Evolutionary conservation across 1,140 invertebrate genomes (phyloP), one percentile per base, ranked within the genome.

Genomic region (Psilanteris sp.): DNA sequence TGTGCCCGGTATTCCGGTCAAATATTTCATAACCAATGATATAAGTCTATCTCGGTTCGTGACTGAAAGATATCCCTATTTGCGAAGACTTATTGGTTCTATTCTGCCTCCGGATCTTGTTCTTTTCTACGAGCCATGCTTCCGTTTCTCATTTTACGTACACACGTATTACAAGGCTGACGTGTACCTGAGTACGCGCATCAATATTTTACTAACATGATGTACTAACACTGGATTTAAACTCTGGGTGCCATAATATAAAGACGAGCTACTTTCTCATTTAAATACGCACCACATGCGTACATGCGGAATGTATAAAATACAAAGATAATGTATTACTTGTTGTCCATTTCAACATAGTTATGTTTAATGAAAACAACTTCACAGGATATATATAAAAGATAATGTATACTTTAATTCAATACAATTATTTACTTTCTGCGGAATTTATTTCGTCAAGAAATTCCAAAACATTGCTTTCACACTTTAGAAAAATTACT

Each of bases 21-120:
- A 76, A 79, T 79, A 76, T 76, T 79, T 79, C 72, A 77, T 76
- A 76, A 72, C 55, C 62, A 73, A 68, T 68, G 48, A 64, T 74
- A 78, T 74, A 74, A 74, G 70, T 74, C 70, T 70, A 70, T 70
- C 64, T 68, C 29, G 43, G 44, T 52, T 68, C 64, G 62, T 78
- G 75, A 73, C 68, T 78, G 68, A 78, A 74, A 74, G 70, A 78
- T 78, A 78, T 78, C 43, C 52, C 62, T 37, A 78, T 78, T 78
- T 74, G 57, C 44, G 41, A 62, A 46, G 52, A 78, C 62, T 73
- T 78, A 73, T 78, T 73, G 75, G 64, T 71, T 77, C 74, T 20
- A 72, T 73, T 78, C 70, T 70, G 57, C 34, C 52, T 32, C 27
- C 70, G 24, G 62, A 72, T 77, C 67, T 68, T 71, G 41, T 77